These are phyloP conservation scores for Subacronicta megacephala DNA, from an alignment of 2,888 invertebrate genomes.

Conservation along the genomic window DNA sequence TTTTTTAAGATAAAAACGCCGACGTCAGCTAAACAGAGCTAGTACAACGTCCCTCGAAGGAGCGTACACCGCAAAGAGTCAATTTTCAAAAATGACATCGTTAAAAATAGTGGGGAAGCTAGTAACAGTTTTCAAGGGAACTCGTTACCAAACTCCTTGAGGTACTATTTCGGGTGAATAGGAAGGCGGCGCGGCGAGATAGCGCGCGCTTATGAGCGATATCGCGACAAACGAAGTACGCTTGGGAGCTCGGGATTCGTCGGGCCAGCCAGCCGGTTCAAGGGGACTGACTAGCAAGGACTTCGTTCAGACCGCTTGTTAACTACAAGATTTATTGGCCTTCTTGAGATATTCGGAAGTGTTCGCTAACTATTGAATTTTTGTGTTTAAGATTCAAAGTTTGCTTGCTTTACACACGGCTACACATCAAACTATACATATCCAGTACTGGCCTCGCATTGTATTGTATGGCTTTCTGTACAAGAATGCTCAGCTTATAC, in stretches of 20 bases:
- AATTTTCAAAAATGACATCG: conserved; percentile 79
- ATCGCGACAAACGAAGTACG: conserved; percentile 86
- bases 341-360: conserved; percentile 46
- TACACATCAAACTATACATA: no score
- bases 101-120: conserved; percentile 79
- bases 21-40: conserved; percentile 30
- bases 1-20: conserved; percentile 15
- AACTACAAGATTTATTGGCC: conserved; percentile 50
- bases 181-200: conserved; percentile 78
- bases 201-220: conserved; percentile 85
- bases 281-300: conserved; percentile 29
- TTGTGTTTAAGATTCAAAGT: no score
- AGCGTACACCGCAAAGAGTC: conserved; percentile 59
- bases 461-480: no score
- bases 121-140: conserved; percentile 80
- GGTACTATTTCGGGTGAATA: conserved; percentile 88
- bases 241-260: conserved; percentile 48
- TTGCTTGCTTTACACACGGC: no score
- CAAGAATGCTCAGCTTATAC: no score
- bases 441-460: no score
- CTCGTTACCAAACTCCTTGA: conserved; percentile 88
- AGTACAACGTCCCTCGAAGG: conserved; percentile 22
- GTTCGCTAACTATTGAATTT: conserved; percentile 20
- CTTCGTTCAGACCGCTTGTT: conserved; percentile 42
- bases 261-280: conserved; percentile 35